Evolutionary conservation across 1,140 invertebrate species (phyloP).

Genomic region (Drosophila ambigua): DNA sequence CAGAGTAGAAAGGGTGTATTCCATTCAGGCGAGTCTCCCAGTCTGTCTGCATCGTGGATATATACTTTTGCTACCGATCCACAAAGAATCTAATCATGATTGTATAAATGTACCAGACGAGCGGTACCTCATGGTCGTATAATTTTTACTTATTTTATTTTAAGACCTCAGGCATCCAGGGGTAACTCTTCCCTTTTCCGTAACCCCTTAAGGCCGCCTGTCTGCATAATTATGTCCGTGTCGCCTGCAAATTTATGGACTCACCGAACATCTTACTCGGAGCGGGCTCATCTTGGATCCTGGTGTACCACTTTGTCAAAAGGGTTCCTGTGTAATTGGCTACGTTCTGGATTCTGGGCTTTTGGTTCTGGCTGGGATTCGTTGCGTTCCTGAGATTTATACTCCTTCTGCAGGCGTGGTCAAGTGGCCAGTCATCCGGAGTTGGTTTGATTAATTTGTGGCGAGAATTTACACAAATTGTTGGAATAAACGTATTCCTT

Average conservation of each 20-base stretch:
- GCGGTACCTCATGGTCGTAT: no score
- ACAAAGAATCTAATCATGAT: no score
- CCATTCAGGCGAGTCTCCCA: no score
- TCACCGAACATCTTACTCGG: slow-evolving; percentile 52
- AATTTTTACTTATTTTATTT: slow-evolving; percentile 51
- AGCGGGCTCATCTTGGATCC: slow-evolving; percentile 26
- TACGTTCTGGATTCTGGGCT: slow-evolving; percentile 13
- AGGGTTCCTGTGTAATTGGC: slow-evolving; percentile 59
- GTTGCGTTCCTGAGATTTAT: background rate
- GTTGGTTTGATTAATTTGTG: slow-evolving; percentile 44
- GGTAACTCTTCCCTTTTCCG: background rate
- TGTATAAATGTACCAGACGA: no score
- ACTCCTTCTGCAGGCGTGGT: slow-evolving; percentile 6
- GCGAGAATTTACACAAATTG: slow-evolving; percentile 14
- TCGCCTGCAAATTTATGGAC: slow-evolving; percentile 64
- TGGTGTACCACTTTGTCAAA: slow-evolving; percentile 56
- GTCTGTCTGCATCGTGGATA: no score
- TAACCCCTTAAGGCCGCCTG: slow-evolving; percentile 44
- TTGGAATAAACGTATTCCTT: background rate
- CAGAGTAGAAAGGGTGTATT: no score
- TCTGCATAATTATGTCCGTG: slow-evolving; percentile 68
- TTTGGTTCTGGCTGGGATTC: background rate
- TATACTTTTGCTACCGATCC: no score
- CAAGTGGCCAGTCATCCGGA: slow-evolving; percentile 34
- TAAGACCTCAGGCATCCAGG: slow-evolving; percentile 32